Percentiles rank a stretch among this genome's conserved stretches.
Evolutionary conservation across 2,113 vertebrate genomes (phyloP).

Genomic region (Merops nubicus): DNA sequence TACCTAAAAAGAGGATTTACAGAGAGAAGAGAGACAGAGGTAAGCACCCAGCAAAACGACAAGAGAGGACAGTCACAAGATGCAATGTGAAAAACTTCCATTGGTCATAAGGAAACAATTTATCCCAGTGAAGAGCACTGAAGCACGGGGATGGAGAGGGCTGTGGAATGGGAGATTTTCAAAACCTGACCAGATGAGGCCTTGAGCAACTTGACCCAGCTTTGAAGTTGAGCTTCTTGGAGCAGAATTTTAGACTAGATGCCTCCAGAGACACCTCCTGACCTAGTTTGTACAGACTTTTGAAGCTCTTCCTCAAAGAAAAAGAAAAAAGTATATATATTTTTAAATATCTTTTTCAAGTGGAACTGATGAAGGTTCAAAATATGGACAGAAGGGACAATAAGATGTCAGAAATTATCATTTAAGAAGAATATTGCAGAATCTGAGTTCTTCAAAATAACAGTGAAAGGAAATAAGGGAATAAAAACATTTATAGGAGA

Average conservation of each 20-base stretch:
- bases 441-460: not conserved
- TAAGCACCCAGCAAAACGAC: not conserved
- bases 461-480: not conserved
- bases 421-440: not conserved
- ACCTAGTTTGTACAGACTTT: not conserved
- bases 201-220: not conserved
- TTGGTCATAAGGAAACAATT: not conserved
- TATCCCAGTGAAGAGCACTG: accelerated
- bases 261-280: not conserved
- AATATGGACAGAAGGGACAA: not conserved
- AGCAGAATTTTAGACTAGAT: not conserved
- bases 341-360: not conserved
- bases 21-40: not conserved
- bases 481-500: not conserved
- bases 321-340: no score
- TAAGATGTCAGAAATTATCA: not conserved
- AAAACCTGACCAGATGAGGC: not conserved
- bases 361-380: not conserved
- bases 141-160: accelerated
- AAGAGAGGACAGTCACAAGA: not conserved
- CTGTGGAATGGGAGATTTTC: not conserved
- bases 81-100: not conserved
- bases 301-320: not conserved
- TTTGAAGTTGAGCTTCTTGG: not conserved
- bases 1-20: not conserved